These are phyloP conservation scores for Ceuthmochares aereus DNA, from an alignment of 2,113 vertebrate genomes.

Conservation along the genomic window DNA sequence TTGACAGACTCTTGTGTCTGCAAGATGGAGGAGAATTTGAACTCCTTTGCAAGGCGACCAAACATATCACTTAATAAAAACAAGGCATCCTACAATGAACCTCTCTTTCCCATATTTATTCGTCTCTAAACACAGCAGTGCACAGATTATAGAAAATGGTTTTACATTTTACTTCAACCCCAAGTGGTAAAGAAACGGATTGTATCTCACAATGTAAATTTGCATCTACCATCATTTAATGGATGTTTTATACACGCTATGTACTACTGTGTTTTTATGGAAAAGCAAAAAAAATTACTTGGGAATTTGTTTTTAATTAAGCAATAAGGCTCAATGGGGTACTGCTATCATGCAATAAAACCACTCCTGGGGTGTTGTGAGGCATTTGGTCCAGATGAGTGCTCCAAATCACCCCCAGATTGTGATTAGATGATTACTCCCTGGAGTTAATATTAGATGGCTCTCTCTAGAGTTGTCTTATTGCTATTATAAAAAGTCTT, in stretches of 20 bases:
- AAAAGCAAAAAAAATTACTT: slow-evolving; percentile 72
- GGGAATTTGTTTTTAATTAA: slow-evolving; percentile 83
- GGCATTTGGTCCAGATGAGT: slow-evolving; percentile 71
- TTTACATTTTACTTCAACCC: slow-evolving; percentile 60
- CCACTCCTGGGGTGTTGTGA: slow-evolving; percentile 69
- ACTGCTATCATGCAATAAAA: slow-evolving; percentile 67
- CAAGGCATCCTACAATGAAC: slow-evolving; percentile 37
- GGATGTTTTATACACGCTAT: slow-evolving; percentile 56
- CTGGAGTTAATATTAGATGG: slow-evolving; percentile 59
- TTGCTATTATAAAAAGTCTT: slow-evolving; percentile 67
- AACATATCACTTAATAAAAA: slow-evolving; percentile 37
- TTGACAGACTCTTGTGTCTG: not conserved
- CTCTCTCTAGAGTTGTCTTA: slow-evolving; percentile 65
- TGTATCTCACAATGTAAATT: slow-evolving; percentile 31
- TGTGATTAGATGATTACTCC: slow-evolving; percentile 75
- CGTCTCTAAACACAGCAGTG: slow-evolving; percentile 47
- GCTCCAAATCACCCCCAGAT: slow-evolving; percentile 74
- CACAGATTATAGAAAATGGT: slow-evolving; percentile 34
- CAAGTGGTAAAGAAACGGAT: slow-evolving; percentile 38
- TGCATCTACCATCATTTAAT: slow-evolving; percentile 61
- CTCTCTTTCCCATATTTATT: slow-evolving; percentile 32
- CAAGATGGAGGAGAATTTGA: not conserved
- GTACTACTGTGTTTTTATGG: slow-evolving; percentile 63
- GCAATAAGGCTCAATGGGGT: slow-evolving; percentile 75
- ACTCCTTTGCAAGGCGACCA: not conserved